Evolutionary conservation across 2,888 invertebrate species (phyloP).

Genomic region (Selenia dentaria): DNA sequence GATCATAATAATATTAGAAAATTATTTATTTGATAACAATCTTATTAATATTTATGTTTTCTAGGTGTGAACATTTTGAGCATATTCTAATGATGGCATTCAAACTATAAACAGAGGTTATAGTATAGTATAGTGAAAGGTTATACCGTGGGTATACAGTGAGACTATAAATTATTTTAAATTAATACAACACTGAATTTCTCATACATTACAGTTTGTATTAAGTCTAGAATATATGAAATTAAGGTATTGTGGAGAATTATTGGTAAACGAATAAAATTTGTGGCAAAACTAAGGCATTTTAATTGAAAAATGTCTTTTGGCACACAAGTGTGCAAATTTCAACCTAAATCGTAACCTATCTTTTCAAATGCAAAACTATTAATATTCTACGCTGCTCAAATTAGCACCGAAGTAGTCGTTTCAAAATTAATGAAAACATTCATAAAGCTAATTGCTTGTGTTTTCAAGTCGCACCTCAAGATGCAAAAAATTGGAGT

Average conservation of each 20-base stretch:
- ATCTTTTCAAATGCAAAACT: background rate
- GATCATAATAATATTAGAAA: too few species aligned
- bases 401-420: slow-evolving; percentile 12
- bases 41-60: too few species aligned
- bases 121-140: too few species aligned
- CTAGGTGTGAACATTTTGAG: too few species aligned
- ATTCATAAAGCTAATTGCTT: too few species aligned
- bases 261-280: too few species aligned
- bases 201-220: slow-evolving; percentile 30
- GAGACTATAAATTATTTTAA: slow-evolving; percentile 22
- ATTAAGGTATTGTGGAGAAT: slow-evolving; percentile 1
- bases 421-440: too few species aligned
- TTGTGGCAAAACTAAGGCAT: slow-evolving; percentile 13
- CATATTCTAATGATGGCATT: slow-evolving; percentile 8
- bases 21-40: too few species aligned
- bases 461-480: slow-evolving; percentile 2
- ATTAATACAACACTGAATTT: slow-evolving; percentile 22
- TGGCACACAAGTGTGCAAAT: background rate
- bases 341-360: background rate
- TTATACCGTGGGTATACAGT: slow-evolving; percentile 30
- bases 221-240: slow-evolving; percentile 18
- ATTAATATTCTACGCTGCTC: background rate
- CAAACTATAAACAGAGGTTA: slow-evolving; percentile 28
- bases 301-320: slow-evolving; percentile 3
- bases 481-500: slow-evolving; percentile 9